Evolutionary conservation across 2,113 vertebrate genomes (phyloP).

Genomic region (Leucopternis melanops): DNA sequence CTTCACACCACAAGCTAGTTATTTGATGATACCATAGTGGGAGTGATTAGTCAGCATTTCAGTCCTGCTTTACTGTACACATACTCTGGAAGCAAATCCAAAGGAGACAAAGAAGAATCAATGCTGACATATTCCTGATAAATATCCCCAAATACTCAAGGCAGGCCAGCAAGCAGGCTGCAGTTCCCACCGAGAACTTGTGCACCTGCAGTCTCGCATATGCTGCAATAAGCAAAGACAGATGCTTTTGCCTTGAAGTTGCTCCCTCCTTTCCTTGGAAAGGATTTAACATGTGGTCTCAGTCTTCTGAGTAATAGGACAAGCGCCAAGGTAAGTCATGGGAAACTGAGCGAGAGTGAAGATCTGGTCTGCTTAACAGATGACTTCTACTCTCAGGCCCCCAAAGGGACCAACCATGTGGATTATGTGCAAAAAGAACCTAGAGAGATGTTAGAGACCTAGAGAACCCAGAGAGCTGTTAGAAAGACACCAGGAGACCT

Average conservation of each 20-base stretch:
- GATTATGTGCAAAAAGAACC: background rate
- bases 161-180: background rate
- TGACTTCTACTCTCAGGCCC: background rate
- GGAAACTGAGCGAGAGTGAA: background rate
- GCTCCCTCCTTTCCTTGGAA: background rate
- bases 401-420: background rate
- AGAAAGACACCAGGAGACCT: background rate
- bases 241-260: background rate
- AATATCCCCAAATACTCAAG: rapidly evolving
- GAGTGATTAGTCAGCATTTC: background rate
- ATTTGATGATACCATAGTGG: background rate
- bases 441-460: background rate
- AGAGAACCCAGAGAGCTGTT: background rate
- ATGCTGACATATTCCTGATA: background rate
- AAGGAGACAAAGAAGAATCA: background rate
- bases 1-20: background rate
- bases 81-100: background rate
- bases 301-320: background rate
- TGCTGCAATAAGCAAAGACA: background rate
- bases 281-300: rapidly evolving
- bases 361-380: background rate
- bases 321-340: background rate
- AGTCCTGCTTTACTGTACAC: background rate
- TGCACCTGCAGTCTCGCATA: background rate
- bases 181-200: background rate